Conservation (phyloP, 2,113 vertebrate species). For the Lepidothrix coronata region DNA sequence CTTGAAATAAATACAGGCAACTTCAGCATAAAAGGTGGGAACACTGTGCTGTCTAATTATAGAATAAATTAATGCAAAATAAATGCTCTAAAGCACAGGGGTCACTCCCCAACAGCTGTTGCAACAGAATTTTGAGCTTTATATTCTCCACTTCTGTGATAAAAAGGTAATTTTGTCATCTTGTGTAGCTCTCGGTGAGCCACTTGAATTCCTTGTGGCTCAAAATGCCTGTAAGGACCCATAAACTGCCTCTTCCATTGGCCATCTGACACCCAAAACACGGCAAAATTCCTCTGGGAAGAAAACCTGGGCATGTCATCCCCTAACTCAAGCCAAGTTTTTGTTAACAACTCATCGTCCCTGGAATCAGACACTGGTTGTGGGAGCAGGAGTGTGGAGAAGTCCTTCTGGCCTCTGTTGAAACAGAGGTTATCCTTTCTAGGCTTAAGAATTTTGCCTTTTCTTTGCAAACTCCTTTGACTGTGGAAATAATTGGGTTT, state of each 20-base stretch:
- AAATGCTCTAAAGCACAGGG: not conserved
- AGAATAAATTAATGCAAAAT: not conserved
- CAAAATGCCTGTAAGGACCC: not conserved
- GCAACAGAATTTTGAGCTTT: not conserved
- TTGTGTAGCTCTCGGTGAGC: not conserved
- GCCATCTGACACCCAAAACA: not conserved
- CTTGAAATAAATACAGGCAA: not conserved
- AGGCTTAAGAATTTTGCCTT: not conserved
- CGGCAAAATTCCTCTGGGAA: not conserved
- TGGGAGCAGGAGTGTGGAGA: not conserved
- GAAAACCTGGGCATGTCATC: not conserved
- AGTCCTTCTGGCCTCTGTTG: not conserved
- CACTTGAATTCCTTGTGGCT: not conserved
- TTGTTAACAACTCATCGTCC: not conserved
- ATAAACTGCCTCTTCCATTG: not conserved
- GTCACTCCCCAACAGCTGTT: not conserved
- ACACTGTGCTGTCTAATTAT: not conserved
- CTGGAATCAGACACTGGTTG: not conserved
- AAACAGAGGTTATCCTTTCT: not conserved
- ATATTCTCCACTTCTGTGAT: not conserved
- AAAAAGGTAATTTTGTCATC: not conserved
- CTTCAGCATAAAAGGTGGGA: not conserved
- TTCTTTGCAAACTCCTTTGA: not conserved
- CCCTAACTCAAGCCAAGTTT: not conserved
- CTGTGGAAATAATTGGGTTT: not conserved